A percentile compares a stretch with the other conserved stretches of the same genome.
These are phyloP conservation scores for Seriola dumerili DNA, from an alignment of 2,113 vertebrate species.

Conservation along the genomic window DNA sequence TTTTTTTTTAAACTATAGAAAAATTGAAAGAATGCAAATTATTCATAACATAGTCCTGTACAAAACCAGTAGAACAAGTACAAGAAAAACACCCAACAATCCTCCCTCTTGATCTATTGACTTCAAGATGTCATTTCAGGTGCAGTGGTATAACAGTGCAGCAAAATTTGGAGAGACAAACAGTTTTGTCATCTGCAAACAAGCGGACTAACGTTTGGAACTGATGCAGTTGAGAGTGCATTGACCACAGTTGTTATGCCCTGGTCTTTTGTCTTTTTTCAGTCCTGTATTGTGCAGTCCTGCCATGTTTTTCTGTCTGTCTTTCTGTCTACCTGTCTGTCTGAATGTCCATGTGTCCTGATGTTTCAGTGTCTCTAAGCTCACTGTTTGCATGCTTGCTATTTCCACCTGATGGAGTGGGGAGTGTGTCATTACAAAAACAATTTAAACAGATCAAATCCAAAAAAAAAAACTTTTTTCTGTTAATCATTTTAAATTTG, in stretches of 20 bases:
- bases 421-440: slow-evolving; percentile 17
- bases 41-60: neutral
- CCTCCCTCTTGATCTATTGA: neutral
- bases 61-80: neutral
- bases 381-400: slow-evolving; percentile 79
- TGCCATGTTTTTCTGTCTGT: slow-evolving; percentile 17
- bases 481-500: neutral
- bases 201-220: neutral
- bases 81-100: neutral
- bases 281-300: slow-evolving; percentile 44
- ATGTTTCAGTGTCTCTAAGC: slow-evolving; percentile 32
- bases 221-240: slow-evolving; percentile 54
- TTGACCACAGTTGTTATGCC: slow-evolving; percentile 30
- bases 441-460: neutral
- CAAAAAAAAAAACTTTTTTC: neutral
- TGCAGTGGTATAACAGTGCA: neutral
- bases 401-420: slow-evolving; percentile 49
- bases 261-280: slow-evolving; percentile 28
- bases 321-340: slow-evolving; percentile 33
- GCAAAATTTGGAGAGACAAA: neutral
- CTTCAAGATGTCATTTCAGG: neutral
- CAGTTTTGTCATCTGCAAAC: slow-evolving; percentile 36
- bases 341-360: slow-evolving; percentile 42
- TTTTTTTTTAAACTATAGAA: neutral
- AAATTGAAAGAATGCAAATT: neutral